Conservation (phyloP, 30 jellyfish, hydroid and myxozoan species). For the Rhopilema esculentum region DNA sequence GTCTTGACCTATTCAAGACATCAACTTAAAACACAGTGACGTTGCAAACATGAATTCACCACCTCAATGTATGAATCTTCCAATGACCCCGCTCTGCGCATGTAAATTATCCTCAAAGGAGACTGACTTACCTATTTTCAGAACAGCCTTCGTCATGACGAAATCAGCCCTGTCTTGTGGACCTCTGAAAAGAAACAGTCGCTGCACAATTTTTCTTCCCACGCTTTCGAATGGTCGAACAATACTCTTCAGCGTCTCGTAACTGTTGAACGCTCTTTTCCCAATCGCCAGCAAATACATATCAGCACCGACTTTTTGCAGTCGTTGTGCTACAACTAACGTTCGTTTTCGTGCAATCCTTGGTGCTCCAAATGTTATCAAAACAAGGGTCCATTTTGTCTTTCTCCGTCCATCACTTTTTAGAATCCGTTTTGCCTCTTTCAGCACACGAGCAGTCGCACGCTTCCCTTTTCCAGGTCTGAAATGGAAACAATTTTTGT, state of each 20-base stretch:
- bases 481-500: background rate
- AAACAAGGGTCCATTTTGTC: slow-evolving; percentile 62
- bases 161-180: slow-evolving; percentile 62
- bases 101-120: background rate
- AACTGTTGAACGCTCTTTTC: slow-evolving; percentile 46
- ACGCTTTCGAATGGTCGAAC: slow-evolving; percentile 56
- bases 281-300: slow-evolving; percentile 64
- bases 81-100: background rate
- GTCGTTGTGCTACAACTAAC: slow-evolving; percentile 36
- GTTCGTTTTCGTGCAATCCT: slow-evolving; percentile 57
- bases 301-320: slow-evolving; percentile 54
- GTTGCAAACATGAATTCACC: too few relatives aligned
- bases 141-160: slow-evolving; percentile 57
- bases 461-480: slow-evolving; percentile 52
- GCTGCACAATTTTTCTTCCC: slow-evolving; percentile 3
- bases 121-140: slow-evolving; percentile 37
- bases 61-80: too few relatives aligned
- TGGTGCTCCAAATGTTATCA: slow-evolving; percentile 69
- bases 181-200: slow-evolving; percentile 64
- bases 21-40: too few relatives aligned
- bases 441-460: slow-evolving; percentile 64
- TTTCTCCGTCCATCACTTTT: slow-evolving; percentile 44
- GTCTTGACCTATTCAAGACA: too few relatives aligned
- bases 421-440: slow-evolving; percentile 61
- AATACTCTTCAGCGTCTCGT: slow-evolving; percentile 49